Base-by-base conservation (phyloP, 2,888 invertebrate genomes). In the Drosophila vallismaia region DNA sequence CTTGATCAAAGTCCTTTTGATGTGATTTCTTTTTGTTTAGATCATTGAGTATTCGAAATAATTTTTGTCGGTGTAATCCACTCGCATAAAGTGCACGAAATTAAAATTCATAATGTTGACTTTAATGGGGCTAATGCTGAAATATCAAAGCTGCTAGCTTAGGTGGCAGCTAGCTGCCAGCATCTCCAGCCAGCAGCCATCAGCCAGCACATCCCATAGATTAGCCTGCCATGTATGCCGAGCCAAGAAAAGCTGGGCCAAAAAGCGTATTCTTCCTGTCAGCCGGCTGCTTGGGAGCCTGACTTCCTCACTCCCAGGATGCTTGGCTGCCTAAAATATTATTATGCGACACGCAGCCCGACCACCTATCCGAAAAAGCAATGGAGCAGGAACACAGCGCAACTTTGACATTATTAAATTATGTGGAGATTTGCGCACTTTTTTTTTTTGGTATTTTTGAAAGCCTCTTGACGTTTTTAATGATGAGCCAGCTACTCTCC, bases 371-470 rank as follows among this genome's bases (percentile, higher is more conserved):
- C 31, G 42, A 14, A 29, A 33, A 52, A 24, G 40, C 49, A 42
- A 50, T 54, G 71, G 50, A 44, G 54, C 50, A 33, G 52, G 48
- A 33, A 31, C 69, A 40, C 57, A 36, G 51, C 57, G 54, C 57
- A 79, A 73, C 72, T 69, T 79, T 75, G 71, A 70, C 75, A 60
- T 86, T 86, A 86, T 86, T 86, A 88, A 88, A 86, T 88, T 88
- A 88, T 86, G 88, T 77, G 71, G 72, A 79, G 88, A 86, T 86
- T 88, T 86, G 79, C 69, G 59, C 76, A 79, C 73, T 77, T 83
- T 74, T 74, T 76, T 67, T 50, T 40, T 31, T 60, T 19, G 19
- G 28, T 45, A 12, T 71, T 60, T 62, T 74, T 70, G 62, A 36
- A 71, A 75, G 79, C 69, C 77, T 76, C 83, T 83, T 86, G 88